A percentile compares a stretch with the other conserved stretches of the same genome.
Conservation (phyloP, 2,888 invertebrate genomes). For the Drosophila anceps region DNA sequence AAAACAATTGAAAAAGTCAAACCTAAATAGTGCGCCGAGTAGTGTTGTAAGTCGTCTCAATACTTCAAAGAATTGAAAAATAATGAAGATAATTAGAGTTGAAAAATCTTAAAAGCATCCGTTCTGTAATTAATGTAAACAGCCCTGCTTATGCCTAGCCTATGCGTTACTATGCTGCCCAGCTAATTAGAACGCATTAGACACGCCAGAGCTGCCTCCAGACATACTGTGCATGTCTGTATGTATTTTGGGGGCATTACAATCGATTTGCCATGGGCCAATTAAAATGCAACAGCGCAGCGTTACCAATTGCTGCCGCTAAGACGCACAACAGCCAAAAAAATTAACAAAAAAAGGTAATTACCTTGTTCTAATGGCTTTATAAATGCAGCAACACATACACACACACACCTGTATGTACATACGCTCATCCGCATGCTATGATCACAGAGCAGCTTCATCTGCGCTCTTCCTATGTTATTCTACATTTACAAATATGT, state of each 20-base stretch:
- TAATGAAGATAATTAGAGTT: too few species aligned
- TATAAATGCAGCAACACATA: slow-evolving; percentile 22
- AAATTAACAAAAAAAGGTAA: background rate
- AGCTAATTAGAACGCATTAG: slow-evolving; percentile 35
- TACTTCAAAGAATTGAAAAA: background rate
- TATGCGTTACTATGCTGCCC: background rate
- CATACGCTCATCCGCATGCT: background rate
- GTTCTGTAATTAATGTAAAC: slow-evolving; percentile 11
- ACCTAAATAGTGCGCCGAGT: background rate
- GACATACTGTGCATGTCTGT: background rate
- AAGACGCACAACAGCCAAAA: slow-evolving; percentile 4
- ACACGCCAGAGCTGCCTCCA: slow-evolving; percentile 13
- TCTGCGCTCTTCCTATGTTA: slow-evolving; percentile 7
- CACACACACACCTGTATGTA: background rate
- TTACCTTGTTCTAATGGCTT: slow-evolving; percentile 47
- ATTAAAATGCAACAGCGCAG: slow-evolving; percentile 6
- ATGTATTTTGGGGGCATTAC: slow-evolving; percentile 12
- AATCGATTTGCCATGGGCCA: slow-evolving; percentile 47
- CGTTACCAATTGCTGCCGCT: slow-evolving; percentile 14
- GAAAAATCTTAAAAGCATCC: background rate
- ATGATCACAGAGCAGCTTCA: slow-evolving; percentile 1
- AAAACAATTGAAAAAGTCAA: background rate
- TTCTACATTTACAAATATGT: background rate
- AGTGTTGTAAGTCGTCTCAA: slow-evolving; percentile 9
- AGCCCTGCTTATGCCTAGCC: slow-evolving; percentile 2